A percentile compares a stretch with the other conserved stretches of the same genome.
Conservation (phyloP, 2,888 invertebrate species). For the Ophion slaviceki region DNA sequence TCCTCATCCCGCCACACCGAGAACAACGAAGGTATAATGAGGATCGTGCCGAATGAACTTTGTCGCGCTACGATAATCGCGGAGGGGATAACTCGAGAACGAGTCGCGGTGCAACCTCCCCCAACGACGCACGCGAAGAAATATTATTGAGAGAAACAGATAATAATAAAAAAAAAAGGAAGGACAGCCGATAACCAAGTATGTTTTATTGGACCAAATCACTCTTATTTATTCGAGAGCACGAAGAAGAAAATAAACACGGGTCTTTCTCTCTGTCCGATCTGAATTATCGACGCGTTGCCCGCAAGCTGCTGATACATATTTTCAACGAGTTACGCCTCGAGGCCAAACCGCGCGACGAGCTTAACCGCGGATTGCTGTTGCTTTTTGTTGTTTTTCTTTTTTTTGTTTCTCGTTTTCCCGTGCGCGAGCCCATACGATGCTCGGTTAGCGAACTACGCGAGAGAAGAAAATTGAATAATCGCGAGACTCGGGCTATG, state of each 20-base stretch:
- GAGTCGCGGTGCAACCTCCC: too few species aligned
- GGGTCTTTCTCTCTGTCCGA: constrained; percentile 32
- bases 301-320: constrained; percentile 25
- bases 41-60: too few species aligned
- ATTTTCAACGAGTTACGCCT: constrained; percentile 34
- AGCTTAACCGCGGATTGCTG: constrained; percentile 48
- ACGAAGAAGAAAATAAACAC: neutral
- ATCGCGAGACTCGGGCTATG: constrained; percentile 4
- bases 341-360: constrained; percentile 49
- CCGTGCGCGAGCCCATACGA: constrained; percentile 37
- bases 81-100: too few species aligned
- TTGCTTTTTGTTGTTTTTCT: neutral
- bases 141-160: constrained; percentile 27
- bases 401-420: constrained; percentile 16
- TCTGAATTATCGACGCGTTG: constrained; percentile 26
- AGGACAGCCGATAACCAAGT: constrained; percentile 50
- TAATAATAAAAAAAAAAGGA: constrained; percentile 9
- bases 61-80: too few species aligned
- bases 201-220: constrained; percentile 59
- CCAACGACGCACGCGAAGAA: neutral
- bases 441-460: constrained; percentile 13
- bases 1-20: too few species aligned
- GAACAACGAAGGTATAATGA: too few species aligned
- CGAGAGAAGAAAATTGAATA: neutral
- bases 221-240: constrained; percentile 20